Percentiles rank a stretch among this genome's conserved stretches.
These are phyloP conservation scores for Silurus asotus DNA, from an alignment of 2,113 vertebrate genomes.

Conservation along the genomic window DNA sequence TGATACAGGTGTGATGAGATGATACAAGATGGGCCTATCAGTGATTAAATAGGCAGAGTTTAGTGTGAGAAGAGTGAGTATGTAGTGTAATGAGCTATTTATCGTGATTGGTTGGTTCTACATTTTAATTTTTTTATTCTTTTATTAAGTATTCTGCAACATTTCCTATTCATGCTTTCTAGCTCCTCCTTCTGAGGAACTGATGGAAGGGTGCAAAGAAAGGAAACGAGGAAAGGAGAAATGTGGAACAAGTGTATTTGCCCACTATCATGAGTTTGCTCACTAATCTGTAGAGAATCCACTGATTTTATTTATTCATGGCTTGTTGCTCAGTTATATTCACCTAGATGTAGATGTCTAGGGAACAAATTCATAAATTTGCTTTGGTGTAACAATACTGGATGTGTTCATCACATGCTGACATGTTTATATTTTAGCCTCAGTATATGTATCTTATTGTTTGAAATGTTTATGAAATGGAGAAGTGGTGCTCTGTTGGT, in stretches of 20 bases:
- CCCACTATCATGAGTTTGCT: not conserved
- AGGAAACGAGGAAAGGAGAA: not conserved
- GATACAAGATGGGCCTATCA: too few species aligned
- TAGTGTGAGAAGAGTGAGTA: too few species aligned
- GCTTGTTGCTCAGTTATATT: not conserved
- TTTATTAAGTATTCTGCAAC: not conserved
- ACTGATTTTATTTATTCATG: not conserved
- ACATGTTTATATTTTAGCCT: not conserved
- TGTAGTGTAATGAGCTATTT: not conserved
- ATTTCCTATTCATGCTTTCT: slow-evolving; percentile 2
- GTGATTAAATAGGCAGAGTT: not conserved
- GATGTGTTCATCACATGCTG: not conserved
- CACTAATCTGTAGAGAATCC: not conserved
- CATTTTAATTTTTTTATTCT: too few species aligned
- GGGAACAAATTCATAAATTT: not conserved
- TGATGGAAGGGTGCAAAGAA: not conserved
- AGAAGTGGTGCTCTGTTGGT: not conserved
- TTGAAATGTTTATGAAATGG: not conserved
- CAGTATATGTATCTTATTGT: too few species aligned
- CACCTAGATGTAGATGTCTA: not conserved
- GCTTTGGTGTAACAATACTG: not conserved
- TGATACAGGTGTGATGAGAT: not conserved
- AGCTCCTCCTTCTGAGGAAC: not conserved
- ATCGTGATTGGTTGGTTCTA: too few species aligned
- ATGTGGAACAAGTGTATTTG: not conserved